A percentile compares a stretch with the other conserved stretches of the same genome.
phyloP scores from a whole-genome alignment of 2,113 vertebrate genomes.

The Dipodomys spectabilis region DNA sequence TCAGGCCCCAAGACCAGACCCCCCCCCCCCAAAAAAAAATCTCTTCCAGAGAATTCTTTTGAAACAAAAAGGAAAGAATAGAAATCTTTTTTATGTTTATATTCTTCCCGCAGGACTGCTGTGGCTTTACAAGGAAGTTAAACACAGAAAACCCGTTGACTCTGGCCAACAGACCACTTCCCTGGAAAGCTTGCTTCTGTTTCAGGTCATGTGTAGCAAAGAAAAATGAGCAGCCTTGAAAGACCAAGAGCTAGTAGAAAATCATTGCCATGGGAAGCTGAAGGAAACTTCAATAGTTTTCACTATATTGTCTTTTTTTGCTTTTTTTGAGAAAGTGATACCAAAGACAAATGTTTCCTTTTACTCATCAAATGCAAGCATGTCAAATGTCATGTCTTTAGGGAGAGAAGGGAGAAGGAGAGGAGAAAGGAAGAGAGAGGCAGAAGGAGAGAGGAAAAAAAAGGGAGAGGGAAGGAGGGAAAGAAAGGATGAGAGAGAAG shows the following conservation, averaged over 20 bases:
- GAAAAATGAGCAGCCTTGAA: background rate
- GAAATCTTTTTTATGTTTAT: conserved; percentile 34
- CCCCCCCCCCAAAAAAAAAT: too few species aligned
- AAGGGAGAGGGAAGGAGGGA: too few species aligned
- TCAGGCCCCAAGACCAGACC: too few species aligned
- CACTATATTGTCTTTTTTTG: background rate
- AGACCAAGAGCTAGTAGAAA: background rate
- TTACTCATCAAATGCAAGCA: background rate
- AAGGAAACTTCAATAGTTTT: conserved; percentile 27
- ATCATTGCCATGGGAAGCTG: conserved; percentile 13
- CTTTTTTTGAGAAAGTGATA: background rate
- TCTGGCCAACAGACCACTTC: conserved; percentile 52
- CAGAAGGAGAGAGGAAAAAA: too few species aligned
- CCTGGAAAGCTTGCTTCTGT: background rate
- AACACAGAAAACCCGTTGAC: conserved; percentile 39
- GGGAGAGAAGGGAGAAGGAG: background rate
- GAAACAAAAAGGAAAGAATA: conserved; percentile 15
- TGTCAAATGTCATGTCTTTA: background rate
- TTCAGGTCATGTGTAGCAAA: background rate
- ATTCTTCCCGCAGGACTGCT: conserved; percentile 54
- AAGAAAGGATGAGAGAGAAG: too few species aligned
- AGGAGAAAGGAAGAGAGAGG: background rate
- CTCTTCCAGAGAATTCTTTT: background rate
- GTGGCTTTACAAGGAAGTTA: conserved; percentile 39
- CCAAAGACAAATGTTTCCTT: conserved; percentile 25